These are phyloP conservation scores for Lymantria dispar DNA, from an alignment of 2,888 invertebrate species.

Conservation along the genomic window DNA sequence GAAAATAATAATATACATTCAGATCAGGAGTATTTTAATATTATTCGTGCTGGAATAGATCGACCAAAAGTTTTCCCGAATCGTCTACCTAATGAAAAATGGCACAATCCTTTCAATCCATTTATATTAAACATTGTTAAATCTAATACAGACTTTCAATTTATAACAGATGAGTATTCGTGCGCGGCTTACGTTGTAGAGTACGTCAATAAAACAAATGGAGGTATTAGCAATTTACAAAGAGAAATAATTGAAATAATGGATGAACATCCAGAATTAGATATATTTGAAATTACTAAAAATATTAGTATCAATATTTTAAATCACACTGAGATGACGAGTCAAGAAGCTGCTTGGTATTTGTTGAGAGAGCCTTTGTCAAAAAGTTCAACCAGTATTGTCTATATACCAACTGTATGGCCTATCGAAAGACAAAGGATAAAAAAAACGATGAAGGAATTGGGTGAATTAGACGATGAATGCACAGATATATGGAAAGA, in stretches of 20 bases:
- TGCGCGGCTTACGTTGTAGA: slow-evolving; percentile 47
- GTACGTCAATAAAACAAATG: slow-evolving; percentile 49
- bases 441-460: slow-evolving; percentile 36
- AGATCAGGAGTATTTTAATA: slow-evolving; percentile 30
- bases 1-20: slow-evolving; percentile 31
- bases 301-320: slow-evolving; percentile 38
- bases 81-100: slow-evolving; percentile 45
- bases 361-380: slow-evolving; percentile 57
- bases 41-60: slow-evolving; percentile 39
- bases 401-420: slow-evolving; percentile 54
- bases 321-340: slow-evolving; percentile 50
- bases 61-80: slow-evolving; percentile 47
- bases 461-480: slow-evolving; percentile 32
- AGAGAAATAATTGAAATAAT: slow-evolving; percentile 37
- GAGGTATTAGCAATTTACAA: slow-evolving; percentile 46
- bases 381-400: too few species aligned
- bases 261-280: slow-evolving; percentile 33
- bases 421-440: slow-evolving; percentile 48
- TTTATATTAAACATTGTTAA: too few species aligned
- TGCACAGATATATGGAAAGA: slow-evolving; percentile 39
- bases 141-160: slow-evolving; percentile 38
- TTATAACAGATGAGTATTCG: slow-evolving; percentile 40
- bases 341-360: slow-evolving; percentile 66
- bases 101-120: slow-evolving; percentile 55
- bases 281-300: slow-evolving; percentile 23